Evolutionary conservation across 1,140 invertebrate species (phyloP), one percentile per base, ranked within the genome.

Genomic region (Lepidurus couesii): DNA sequence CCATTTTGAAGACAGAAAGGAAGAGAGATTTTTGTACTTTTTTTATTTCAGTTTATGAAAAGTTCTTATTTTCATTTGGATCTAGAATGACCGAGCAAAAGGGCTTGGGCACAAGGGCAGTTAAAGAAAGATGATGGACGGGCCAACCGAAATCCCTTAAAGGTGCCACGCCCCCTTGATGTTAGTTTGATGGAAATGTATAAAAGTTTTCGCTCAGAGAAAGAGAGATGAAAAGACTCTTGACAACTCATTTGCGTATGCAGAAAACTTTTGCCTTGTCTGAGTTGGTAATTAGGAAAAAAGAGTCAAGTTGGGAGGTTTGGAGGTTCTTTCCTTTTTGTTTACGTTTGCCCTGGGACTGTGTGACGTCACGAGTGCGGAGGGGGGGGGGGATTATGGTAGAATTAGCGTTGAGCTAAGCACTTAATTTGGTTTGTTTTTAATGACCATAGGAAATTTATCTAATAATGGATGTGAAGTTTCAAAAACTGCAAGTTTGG

Each of bases 101-200:
- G 9, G 16, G 16, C 21, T 65, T 47, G 45, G 16, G 53, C 13
- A n/a, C 0, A 34, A 34, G 26, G 34, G 34, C 34, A 34, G 34
- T 21, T 65, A 21, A 65, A 65, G 53, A 65, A 16, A 65, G 13
- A 65, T 65, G 53, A 65, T 65, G 53, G 53, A 65, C 53, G 53
- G 53, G 5, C 6, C 16, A 65, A 65, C 16, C 16, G 53, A 65
- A 65, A 21, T 65, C 53, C 21, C 53, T 21, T 13, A 65, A 65
- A 21, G 4, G 53, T n/a, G 53, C 53, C 53, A 65, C 53, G 53
- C 53, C 53, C 53, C 53, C 53, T 65, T 65, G 53, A 65, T 65
- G 53, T 65, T 65, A 65, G 16, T 65, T 65, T 65, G 53, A 65
- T 65, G 53, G 53, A 65, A 65, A 65, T 65, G 53, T 65, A 65